Evolutionary conservation across 2,888 invertebrate species (phyloP).

Genomic region (Digitonthophagus gazella): DNA sequence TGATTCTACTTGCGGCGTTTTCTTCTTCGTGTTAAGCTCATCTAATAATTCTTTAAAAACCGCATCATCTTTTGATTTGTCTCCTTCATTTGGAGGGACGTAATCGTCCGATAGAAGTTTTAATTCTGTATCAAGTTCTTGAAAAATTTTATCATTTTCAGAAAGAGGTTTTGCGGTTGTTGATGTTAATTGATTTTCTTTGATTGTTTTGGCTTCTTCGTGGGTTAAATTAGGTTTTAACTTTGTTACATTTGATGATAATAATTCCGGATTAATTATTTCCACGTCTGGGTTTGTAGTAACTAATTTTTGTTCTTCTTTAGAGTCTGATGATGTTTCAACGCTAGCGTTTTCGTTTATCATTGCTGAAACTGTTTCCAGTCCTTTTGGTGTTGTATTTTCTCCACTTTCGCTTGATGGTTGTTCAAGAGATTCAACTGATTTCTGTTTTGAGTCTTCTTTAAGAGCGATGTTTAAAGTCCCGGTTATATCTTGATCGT

Average conservation of each 20-base stretch:
- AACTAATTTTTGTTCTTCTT: slow-evolving; percentile 42
- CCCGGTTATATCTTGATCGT: slow-evolving; percentile 21
- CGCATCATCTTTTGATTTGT: slow-evolving; percentile 40
- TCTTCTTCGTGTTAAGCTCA: slow-evolving; percentile 35
- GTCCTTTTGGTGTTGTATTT: slow-evolving; percentile 37
- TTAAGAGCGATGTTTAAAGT: slow-evolving; percentile 10
- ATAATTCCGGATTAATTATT: slow-evolving; percentile 36
- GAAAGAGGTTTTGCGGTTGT: slow-evolving; percentile 14
- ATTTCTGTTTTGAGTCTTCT: slow-evolving; percentile 14
- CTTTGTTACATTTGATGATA: slow-evolving; percentile 18
- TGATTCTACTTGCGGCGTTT: slow-evolving; percentile 23
- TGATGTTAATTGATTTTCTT: slow-evolving; percentile 17
- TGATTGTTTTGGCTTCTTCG: slow-evolving; percentile 25
- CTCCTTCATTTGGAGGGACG: slow-evolving; percentile 35
- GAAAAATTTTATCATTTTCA: slow-evolving; percentile 36
- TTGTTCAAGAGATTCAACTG: slow-evolving; percentile 40
- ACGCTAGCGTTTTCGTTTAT: slow-evolving; percentile 46
- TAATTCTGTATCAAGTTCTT: slow-evolving; percentile 41
- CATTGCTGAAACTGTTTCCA: slow-evolving; percentile 36
- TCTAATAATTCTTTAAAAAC: slow-evolving; percentile 46
- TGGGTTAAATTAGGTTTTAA: slow-evolving; percentile 28
- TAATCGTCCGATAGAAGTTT: slow-evolving; percentile 28
- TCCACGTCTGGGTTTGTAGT: slow-evolving; percentile 38
- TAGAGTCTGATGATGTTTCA: slow-evolving; percentile 39
- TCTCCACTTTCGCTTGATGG: slow-evolving; percentile 40